phyloP scores from a whole-genome alignment of 2,113 vertebrate genomes.

The Elgaria multicarinata region DNA sequence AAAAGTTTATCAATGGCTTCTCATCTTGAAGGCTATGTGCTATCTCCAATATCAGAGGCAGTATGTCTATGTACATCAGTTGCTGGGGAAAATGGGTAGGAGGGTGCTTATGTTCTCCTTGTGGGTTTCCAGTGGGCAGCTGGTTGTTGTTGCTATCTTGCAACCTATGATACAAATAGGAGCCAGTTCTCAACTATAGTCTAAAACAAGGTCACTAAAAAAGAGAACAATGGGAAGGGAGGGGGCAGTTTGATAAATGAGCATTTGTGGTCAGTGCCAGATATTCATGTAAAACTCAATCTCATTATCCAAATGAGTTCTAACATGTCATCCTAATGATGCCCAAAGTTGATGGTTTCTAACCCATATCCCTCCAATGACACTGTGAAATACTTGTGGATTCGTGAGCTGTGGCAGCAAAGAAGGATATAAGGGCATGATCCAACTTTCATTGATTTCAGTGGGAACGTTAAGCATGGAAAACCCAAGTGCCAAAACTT shows the following conservation, averaged over 20 bases:
- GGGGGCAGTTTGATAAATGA: background rate
- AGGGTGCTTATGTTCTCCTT: too few species aligned
- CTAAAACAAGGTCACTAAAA: background rate
- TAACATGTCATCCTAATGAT: background rate
- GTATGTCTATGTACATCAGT: too few species aligned
- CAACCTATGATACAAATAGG: background rate
- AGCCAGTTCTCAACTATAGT: background rate
- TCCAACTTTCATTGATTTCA: too few species aligned
- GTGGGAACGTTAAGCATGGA: background rate
- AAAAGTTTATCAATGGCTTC: too few species aligned
- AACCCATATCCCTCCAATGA: background rate
- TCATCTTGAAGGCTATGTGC: too few species aligned
- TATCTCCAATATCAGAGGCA: too few species aligned
- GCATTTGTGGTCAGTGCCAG: background rate
- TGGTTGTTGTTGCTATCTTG: too few species aligned
- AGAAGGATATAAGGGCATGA: background rate
- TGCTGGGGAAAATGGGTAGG: too few species aligned
- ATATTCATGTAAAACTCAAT: background rate
- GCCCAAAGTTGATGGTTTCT: background rate
- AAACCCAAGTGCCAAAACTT: background rate
- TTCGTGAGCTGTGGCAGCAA: background rate
- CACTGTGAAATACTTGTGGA: background rate
- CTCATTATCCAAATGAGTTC: constrained; percentile 3
- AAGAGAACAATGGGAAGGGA: background rate
- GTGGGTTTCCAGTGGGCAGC: too few species aligned